Conservation (phyloP, 2,888 invertebrate genomes). For the Apamea sordens region DNA sequence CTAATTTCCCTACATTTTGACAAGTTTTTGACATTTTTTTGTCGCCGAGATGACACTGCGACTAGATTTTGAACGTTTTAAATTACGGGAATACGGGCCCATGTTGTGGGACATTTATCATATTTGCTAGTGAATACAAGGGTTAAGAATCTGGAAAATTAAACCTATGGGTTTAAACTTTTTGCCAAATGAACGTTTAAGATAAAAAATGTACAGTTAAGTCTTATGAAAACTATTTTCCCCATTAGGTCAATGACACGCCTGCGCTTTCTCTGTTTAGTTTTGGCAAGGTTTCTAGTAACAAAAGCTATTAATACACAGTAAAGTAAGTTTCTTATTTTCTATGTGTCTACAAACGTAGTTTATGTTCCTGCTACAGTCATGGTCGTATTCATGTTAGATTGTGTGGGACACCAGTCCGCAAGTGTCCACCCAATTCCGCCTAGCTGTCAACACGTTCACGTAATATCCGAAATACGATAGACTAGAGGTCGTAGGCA, state of each 20-base stretch:
- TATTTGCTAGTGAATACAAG: neutral
- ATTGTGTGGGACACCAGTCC: conserved; percentile 40
- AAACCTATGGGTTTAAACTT: too few species aligned
- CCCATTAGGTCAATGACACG: conserved; percentile 6
- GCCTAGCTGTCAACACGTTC: conserved; percentile 42
- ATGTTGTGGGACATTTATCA: neutral
- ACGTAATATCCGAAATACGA: conserved; percentile 53
- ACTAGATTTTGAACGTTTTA: too few species aligned
- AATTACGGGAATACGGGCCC: too few species aligned
- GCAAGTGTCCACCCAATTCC: conserved; percentile 37
- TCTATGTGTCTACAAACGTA: neutral
- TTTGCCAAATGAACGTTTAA: neutral
- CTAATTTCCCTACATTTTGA: too few species aligned
- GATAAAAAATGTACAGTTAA: neutral
- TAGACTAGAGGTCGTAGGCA: conserved; percentile 30
- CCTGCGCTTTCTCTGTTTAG: conserved; percentile 10
- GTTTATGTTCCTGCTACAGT: conserved; percentile 26
- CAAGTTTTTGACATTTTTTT: too few species aligned
- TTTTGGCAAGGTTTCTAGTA: conserved; percentile 42
- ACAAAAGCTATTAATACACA: conserved; percentile 24
- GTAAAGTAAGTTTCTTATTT: conserved; percentile 8
- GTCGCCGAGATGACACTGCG: too few species aligned
- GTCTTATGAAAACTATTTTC: conserved; percentile 9
- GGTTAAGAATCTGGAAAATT: neutral
- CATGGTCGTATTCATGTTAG: conserved; percentile 33